Base-by-base conservation (phyloP, 1,140 invertebrate species). In the Oncopeltus fasciatus region DNA sequence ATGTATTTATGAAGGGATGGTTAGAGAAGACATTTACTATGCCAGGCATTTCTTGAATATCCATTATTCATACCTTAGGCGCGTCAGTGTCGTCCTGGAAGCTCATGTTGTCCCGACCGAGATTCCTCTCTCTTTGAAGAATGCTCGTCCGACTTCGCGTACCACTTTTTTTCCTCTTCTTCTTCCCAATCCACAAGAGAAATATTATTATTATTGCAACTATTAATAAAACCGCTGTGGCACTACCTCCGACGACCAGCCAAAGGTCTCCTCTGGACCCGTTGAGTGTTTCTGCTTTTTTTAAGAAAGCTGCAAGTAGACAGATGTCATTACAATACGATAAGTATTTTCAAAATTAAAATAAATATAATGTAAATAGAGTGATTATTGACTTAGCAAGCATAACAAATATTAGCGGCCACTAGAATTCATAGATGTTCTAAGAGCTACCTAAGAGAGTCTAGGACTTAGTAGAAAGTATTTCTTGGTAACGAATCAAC, bases 151-250 rank as follows among this genome's bases (percentile, higher is more conserved):
- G 47, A 53, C 29, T 33, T 20, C 21, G 21, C 1, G 49, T 24
- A 1, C 49, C 29, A 28, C 49, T 53, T 24, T 24, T 53, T 27
- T 53, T 53, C 24, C 49, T 8, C 26, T 53, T 53, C 53, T 46
- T 62, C 51, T 62, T 62, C n/a, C 44, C 29, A 31, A 56, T 21
- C 16, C 16, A 20, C 18, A 85, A 77, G 0, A 78, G 72, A n/a
- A 88, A 67, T 18, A 85, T 74, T 0, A 76, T 74, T 1, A 86
- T 65, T 2, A 87, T 67, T 1, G 87, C 69, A 1, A 84, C 69
- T 51, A 89, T 66, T 0, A 88, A 68, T 12, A 86, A 68, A 0
- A 87, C 65, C 0, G 81, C 81, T 5, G 80, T 75, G 20, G 81
- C 74, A 1, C 79, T 80, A 4, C 78, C 78, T 4, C 81, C 80